phyloP scores from a whole-genome alignment of 1,140 invertebrate genomes.

The Phymastichus coffea region DNA sequence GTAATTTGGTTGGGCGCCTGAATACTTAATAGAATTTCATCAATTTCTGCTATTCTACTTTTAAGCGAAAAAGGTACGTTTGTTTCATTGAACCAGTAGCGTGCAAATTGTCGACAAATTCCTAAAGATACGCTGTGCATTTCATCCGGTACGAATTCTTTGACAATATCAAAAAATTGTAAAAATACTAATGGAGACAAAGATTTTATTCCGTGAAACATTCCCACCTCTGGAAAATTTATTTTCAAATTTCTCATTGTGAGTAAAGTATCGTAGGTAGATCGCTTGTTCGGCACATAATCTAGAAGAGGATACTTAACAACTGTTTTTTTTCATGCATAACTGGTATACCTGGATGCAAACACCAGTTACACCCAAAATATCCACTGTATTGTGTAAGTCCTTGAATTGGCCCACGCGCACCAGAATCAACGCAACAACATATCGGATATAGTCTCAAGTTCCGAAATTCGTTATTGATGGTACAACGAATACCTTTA shows the following conservation, averaged over 20 bases:
- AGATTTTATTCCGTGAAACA: not conserved
- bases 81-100: not conserved
- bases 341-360: slow-evolving; percentile 25
- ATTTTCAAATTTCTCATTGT: not conserved
- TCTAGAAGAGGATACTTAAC: slow-evolving; percentile 24
- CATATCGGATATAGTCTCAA: slow-evolving; percentile 20
- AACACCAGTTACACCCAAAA: slow-evolving; percentile 25
- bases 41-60: not conserved
- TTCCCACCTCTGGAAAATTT: not conserved
- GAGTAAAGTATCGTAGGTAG: not conserved
- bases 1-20: not conserved
- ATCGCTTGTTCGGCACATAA: not conserved
- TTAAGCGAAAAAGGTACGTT: not conserved
- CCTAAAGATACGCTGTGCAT: not conserved
- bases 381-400: slow-evolving; percentile 22
- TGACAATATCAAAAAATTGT: not conserved
- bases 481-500: slow-evolving; percentile 19
- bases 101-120: not conserved
- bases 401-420: slow-evolving; percentile 24
- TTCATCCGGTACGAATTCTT: not conserved
- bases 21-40: not conserved
- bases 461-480: slow-evolving; percentile 3
- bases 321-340: not conserved
- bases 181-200: not conserved
- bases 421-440: slow-evolving; percentile 27